Evolutionary conservation across 2,888 invertebrate genomes (phyloP).

Genomic region (Anticlea derivata): DNA sequence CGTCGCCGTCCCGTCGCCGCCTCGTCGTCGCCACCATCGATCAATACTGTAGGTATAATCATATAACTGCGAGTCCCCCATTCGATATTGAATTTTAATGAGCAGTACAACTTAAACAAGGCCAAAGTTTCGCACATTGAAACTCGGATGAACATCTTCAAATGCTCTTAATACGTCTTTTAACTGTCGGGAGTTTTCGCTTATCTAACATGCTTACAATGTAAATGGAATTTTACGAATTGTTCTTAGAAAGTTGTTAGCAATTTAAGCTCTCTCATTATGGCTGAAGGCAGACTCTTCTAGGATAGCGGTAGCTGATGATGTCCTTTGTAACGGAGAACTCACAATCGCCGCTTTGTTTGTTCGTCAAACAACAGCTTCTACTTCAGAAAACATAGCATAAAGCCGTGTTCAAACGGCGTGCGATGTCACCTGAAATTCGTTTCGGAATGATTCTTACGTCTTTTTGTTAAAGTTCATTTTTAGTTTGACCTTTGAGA

Average conservation of each 20-base stretch:
- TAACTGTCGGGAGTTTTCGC: constrained; percentile 51
- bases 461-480: too few relatives aligned
- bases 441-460: too few relatives aligned
- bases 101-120: constrained; percentile 57
- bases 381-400: too few relatives aligned
- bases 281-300: constrained; percentile 2
- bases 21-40: constrained; percentile 46
- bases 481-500: too few relatives aligned
- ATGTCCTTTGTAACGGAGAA: background rate
- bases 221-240: constrained; percentile 52
- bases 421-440: too few relatives aligned
- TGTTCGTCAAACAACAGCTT: too few relatives aligned
- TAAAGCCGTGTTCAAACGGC: too few relatives aligned
- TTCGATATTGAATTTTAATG: constrained; percentile 66
- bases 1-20: constrained; percentile 37
- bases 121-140: constrained; percentile 43
- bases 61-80: background rate
- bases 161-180: constrained; percentile 58
- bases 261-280: constrained; percentile 33
- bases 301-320: background rate
- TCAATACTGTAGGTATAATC: constrained; percentile 48
- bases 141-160: constrained; percentile 41
- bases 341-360: too few relatives aligned
- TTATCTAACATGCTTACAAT: constrained; percentile 51
- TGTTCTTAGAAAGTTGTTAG: constrained; percentile 35